A percentile compares a stretch with the other conserved stretches of the same genome.
Evolutionary conservation across 2,797 vertebrate genomes (phyloP).

Genomic region (Eidolon dupreanum): DNA sequence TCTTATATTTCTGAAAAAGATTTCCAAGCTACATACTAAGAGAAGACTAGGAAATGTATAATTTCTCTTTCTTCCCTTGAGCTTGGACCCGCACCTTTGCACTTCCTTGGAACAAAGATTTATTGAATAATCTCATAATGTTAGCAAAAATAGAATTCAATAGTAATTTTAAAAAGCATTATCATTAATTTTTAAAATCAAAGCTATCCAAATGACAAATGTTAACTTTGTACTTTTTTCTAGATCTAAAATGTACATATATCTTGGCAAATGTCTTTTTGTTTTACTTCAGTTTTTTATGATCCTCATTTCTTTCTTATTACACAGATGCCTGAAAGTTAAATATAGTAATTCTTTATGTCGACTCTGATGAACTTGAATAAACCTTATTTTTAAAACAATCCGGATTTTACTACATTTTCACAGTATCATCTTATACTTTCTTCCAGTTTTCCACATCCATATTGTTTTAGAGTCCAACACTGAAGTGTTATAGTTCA

Average conservation of each 20-base stretch:
- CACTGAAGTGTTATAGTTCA: background rate
- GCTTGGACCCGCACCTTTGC: background rate
- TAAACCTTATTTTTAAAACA: slow-evolving; percentile 39
- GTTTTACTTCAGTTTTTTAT: slow-evolving; percentile 39
- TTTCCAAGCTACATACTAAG: slow-evolving; percentile 29
- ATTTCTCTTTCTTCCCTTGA: background rate
- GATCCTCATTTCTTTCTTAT: slow-evolving; percentile 18
- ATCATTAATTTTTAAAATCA: background rate
- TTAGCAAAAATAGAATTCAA: background rate
- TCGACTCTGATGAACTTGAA: slow-evolving; percentile 19
- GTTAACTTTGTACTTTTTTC: background rate
- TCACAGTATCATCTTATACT: background rate
- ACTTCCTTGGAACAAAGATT: slow-evolving; percentile 2
- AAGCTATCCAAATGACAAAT: background rate
- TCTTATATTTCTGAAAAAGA: slow-evolving; percentile 26
- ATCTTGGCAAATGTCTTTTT: background rate
- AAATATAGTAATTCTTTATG: background rate
- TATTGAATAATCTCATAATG: background rate
- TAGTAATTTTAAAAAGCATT: slow-evolving; percentile 13
- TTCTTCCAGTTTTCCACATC: background rate
- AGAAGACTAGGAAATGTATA: background rate
- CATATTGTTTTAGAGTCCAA: slow-evolving; percentile 12
- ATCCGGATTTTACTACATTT: slow-evolving; percentile 6
- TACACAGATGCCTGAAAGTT: background rate
- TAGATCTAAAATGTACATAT: background rate